Conservation (phyloP, 1,140 invertebrate genomes). For the Diorhabda carinulata region DNA sequence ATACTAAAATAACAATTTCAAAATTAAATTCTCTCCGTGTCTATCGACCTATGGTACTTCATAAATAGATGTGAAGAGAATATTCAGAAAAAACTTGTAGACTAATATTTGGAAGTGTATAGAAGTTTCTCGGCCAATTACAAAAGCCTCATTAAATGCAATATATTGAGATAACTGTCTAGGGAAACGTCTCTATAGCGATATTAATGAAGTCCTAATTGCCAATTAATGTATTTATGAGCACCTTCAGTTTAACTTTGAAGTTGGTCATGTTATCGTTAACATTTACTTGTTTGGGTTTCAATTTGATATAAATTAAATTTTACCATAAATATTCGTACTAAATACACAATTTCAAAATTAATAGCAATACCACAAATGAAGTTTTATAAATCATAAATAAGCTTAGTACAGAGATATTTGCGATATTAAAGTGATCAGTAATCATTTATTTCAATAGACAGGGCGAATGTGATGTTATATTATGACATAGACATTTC, state of each 20-base stretch:
- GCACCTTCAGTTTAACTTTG: conserved; percentile 3
- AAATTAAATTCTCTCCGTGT: background rate
- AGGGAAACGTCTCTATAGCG: conserved; percentile 9
- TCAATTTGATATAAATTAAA: background rate
- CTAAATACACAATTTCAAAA: too few relatives aligned
- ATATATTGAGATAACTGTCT: conserved; percentile 12
- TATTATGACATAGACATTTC: too few relatives aligned
- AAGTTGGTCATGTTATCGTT: background rate
- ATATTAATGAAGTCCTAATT: conserved; percentile 16
- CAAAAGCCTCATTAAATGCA: conserved; percentile 12
- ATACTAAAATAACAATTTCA: too few relatives aligned
- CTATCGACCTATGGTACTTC: background rate
- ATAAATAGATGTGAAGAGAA: background rate
- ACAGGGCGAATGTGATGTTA: too few relatives aligned
- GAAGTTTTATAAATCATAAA: too few relatives aligned
- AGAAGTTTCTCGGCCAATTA: background rate
- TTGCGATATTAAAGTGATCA: too few relatives aligned
- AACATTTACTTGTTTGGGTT: background rate
- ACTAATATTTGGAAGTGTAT: too few relatives aligned
- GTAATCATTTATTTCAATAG: too few relatives aligned
- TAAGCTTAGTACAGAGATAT: too few relatives aligned
- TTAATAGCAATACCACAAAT: too few relatives aligned
- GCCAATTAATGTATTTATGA: conserved; percentile 19
- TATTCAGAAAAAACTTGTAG: too few relatives aligned
- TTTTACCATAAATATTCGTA: too few relatives aligned